Evolutionary conservation across 1,140 invertebrate genomes (phyloP), one percentile per base, ranked within the genome.

Genomic region (Drosophila malerkotliana): DNA sequence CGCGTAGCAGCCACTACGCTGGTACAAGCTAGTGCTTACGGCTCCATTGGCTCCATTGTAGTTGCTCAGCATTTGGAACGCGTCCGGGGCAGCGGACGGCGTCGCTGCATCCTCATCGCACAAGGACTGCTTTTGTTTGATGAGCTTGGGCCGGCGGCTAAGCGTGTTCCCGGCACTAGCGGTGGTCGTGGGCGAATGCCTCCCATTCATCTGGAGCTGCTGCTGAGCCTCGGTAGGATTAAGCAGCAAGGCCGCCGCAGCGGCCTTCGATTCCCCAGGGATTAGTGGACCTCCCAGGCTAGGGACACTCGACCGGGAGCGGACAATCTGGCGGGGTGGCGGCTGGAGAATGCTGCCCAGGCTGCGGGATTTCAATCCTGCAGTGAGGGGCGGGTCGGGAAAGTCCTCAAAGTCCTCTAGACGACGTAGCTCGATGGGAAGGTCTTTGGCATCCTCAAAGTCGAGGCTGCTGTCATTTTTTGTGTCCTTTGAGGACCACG

Each of bases 341-440:
- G 94, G 93, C 56, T 95, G 95, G 47, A 96, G 93, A 32, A 97
- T 96, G 83, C 97, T 96, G 45, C 95, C 95, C 52, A 98, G 92
- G 77, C 96, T 97, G 83, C 91, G 80, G 5, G 91, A 91, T 18
- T 92, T 92, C 5, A 91, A 63, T 12, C 91, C 80, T 1, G 91
- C 91, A 26, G 91, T 92, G 47, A 93, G 83, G 14, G 92, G 92
- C 15, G 92, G 75, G 67, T 93, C 87, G 30, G 93, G 85, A 73
- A 92, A 93, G 71, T 92, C 93, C 48, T 94, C 94, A 78, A 92
- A 92, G 66, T 97, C 96, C 84, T 98, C 97, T 41, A 98, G 92
- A 18, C 97, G 93, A n/a, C 97, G 93, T 21, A 98, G 92, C 92
- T 98, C 97, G 47, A 98, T 98, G 1, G 97, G 97, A 51, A 97